phyloP scores from a whole-genome alignment of 2,113 vertebrate species.

The Furnarius figulus region DNA sequence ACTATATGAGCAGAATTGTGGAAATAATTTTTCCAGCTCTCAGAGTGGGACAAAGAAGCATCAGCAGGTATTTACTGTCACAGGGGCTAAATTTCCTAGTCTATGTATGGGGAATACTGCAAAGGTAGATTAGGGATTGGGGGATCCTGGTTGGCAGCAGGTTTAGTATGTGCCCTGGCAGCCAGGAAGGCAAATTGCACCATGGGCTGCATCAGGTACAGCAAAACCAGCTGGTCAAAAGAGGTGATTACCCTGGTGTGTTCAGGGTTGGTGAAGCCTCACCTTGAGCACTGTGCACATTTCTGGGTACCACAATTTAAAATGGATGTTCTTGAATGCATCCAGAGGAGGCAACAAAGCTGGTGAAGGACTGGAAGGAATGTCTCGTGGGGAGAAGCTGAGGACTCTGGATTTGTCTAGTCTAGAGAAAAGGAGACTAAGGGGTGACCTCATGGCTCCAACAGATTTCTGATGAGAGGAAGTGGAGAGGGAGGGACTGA shows the following conservation, averaged over 20 bases:
- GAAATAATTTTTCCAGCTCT: not conserved
- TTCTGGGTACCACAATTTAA: not conserved
- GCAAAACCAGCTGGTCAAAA: fast-evolving
- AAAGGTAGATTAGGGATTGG: not conserved
- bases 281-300: not conserved
- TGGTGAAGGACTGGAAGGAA: not conserved
- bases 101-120: not conserved
- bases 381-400: not conserved
- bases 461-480: not conserved
- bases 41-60: not conserved
- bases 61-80: not conserved
- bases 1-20: not conserved
- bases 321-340: not conserved
- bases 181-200: not conserved
- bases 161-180: not conserved
- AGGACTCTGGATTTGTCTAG: not conserved
- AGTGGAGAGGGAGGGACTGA: not conserved
- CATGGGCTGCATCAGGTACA: not conserved
- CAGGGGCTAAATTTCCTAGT: not conserved
- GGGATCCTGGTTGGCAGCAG: not conserved
- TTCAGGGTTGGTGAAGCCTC: fast-evolving
- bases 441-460: not conserved
- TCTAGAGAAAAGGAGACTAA: not conserved
- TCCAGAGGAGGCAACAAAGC: not conserved
- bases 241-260: fast-evolving